Conservation (phyloP, 2,797 vertebrate genomes). For the Heteromormyrus szaboi region DNA sequence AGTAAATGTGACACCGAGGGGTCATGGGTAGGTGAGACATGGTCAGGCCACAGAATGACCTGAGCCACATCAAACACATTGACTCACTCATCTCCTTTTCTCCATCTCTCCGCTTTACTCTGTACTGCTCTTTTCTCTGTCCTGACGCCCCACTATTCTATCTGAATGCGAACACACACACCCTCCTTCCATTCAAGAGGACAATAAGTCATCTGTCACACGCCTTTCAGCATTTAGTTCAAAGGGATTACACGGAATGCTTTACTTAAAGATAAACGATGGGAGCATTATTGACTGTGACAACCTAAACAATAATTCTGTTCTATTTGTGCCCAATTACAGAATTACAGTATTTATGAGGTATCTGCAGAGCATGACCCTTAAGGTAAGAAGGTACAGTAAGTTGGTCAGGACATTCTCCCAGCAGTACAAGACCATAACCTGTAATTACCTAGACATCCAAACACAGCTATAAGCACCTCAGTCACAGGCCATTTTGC, state of each 20-base stretch:
- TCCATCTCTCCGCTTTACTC: not conserved
- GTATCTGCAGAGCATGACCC: not conserved
- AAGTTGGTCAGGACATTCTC: not conserved
- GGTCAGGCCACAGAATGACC: not conserved
- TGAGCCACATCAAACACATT: not conserved
- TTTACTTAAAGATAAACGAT: not conserved
- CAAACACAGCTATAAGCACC: not conserved
- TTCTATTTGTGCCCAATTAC: not conserved
- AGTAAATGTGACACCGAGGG: not conserved
- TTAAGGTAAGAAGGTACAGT: not conserved
- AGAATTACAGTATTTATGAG: not conserved
- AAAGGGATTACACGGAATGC: not conserved
- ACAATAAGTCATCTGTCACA: not conserved
- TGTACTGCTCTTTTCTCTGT: not conserved
- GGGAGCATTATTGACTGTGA: not conserved
- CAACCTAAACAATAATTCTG: conserved; percentile 5
- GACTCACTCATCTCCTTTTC: not conserved
- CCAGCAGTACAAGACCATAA: not conserved
- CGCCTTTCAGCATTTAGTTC: not conserved
- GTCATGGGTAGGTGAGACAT: not conserved
- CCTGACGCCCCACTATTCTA: not conserved
- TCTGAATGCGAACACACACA: not conserved
- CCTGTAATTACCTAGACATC: not conserved
- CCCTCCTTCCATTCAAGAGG: not conserved
- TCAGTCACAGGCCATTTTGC: not conserved